phyloP scores from a whole-genome alignment of 2,113 vertebrate species.

The Spheniscus mendiculus region DNA sequence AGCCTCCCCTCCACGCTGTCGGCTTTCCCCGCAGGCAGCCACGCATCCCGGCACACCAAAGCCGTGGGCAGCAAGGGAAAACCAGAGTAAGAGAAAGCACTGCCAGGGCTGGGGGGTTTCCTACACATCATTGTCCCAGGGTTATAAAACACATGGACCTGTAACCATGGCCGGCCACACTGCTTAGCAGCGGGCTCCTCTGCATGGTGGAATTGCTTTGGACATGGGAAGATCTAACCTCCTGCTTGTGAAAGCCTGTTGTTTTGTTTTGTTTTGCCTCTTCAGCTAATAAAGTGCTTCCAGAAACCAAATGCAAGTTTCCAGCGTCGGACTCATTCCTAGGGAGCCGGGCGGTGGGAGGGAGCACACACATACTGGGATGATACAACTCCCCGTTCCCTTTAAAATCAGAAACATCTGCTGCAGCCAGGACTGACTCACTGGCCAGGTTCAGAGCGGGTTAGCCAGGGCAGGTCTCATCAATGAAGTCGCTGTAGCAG shows the following conservation, averaged over 20 bases:
- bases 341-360: not conserved
- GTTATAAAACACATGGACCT: not conserved
- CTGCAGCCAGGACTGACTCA: constrained; percentile 3
- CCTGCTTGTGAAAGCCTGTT: not conserved
- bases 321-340: not conserved
- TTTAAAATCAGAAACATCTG: constrained; percentile 66
- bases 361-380: constrained; percentile 2
- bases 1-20: not conserved
- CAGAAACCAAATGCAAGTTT: not conserved
- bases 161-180: not conserved
- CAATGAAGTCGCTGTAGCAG: not conserved
- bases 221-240: not conserved
- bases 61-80: not conserved
- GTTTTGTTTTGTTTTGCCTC: not conserved
- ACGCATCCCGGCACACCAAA: accelerated
- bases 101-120: accelerated
- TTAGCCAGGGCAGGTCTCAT: constrained; percentile 53
- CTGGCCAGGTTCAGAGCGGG: constrained; percentile 37
- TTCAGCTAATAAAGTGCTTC: not conserved
- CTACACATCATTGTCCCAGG: accelerated
- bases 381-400: constrained; percentile 40
- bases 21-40: not conserved
- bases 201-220: not conserved
- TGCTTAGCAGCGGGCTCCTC: not conserved
- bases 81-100: not conserved